phyloP scores from a whole-genome alignment of 2,113 vertebrate genomes.

The Macrotis lagotis region DNA sequence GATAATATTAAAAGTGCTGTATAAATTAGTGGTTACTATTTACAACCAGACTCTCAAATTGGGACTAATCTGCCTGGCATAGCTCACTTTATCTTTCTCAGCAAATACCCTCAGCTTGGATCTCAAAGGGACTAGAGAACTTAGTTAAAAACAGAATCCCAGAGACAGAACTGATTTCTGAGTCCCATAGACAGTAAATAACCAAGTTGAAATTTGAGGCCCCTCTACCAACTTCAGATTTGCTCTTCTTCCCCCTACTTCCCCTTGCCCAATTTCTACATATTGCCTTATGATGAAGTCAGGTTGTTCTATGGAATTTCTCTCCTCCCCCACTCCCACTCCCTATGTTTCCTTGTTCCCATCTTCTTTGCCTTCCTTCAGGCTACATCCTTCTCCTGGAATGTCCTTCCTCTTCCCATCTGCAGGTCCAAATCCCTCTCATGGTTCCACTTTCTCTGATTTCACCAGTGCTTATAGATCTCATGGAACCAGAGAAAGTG shows the following conservation, averaged over 20 bases:
- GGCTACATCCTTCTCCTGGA: neutral
- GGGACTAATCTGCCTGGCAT: neutral
- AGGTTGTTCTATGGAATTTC: neutral
- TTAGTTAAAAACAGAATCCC: neutral
- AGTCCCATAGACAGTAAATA: neutral
- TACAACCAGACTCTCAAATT: neutral
- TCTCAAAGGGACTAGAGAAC: neutral
- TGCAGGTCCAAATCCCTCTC: neutral
- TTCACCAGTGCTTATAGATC: neutral
- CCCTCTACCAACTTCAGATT: neutral
- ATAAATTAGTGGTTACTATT: neutral
- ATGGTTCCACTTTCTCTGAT: neutral
- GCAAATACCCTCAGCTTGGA: neutral
- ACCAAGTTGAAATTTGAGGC: too few species aligned
- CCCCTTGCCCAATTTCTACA: neutral
- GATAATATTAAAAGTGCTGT: neutral
- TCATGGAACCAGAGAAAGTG: neutral
- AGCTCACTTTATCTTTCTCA: neutral
- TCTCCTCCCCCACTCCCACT: neutral
- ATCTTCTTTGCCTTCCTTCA: neutral
- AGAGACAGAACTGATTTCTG: neutral
- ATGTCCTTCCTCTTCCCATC: neutral
- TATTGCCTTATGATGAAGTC: neutral
- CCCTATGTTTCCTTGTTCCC: neutral
- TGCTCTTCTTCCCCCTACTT: neutral